These are phyloP conservation scores for Bursaphelenchus mucronatus DNA, from an alignment of 1,140 invertebrate genomes.

Conservation along the genomic window DNA sequence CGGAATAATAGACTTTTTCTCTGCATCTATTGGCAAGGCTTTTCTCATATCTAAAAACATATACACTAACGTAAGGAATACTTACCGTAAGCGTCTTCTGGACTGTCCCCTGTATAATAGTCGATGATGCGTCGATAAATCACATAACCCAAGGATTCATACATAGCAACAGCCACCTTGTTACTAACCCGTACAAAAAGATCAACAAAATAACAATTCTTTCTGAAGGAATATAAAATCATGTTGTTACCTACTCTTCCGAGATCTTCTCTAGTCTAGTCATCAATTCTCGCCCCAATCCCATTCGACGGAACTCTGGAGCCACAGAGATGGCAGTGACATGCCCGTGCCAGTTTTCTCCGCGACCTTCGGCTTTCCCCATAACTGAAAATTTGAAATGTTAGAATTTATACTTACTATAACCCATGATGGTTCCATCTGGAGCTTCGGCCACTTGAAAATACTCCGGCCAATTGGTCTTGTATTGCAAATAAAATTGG, in stretches of 20 bases:
- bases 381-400: conserved; percentile 38
- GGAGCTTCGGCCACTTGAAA: conserved; percentile 92
- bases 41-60: conserved; percentile 88
- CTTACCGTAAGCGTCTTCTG: conserved; percentile 90
- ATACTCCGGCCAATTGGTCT: conserved; percentile 98
- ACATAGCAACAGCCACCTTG: conserved; percentile 94
- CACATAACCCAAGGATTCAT: conserved; percentile 89
- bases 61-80: conserved; percentile 12
- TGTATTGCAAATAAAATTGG: conserved; percentile 93
- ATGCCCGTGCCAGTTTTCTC: conserved; percentile 96
- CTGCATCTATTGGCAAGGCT: conserved; percentile 82
- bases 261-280: conserved; percentile 88
- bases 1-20: conserved; percentile 88
- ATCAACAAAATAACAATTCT: conserved; percentile 95
- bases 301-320: conserved; percentile 81
- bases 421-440: conserved; percentile 91
- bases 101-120: conserved; percentile 87
- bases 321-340: conserved; percentile 92
- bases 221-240: conserved; percentile 67
- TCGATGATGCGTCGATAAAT: conserved; percentile 90
- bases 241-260: conserved; percentile 72
- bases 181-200: conserved; percentile 96
- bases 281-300: conserved; percentile 87
- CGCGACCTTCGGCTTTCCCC: conserved; percentile 75
- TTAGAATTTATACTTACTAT: conserved; percentile 71